phyloP scores from a whole-genome alignment of 2,888 invertebrate genomes.

The Hypomecis punctinalis region DNA sequence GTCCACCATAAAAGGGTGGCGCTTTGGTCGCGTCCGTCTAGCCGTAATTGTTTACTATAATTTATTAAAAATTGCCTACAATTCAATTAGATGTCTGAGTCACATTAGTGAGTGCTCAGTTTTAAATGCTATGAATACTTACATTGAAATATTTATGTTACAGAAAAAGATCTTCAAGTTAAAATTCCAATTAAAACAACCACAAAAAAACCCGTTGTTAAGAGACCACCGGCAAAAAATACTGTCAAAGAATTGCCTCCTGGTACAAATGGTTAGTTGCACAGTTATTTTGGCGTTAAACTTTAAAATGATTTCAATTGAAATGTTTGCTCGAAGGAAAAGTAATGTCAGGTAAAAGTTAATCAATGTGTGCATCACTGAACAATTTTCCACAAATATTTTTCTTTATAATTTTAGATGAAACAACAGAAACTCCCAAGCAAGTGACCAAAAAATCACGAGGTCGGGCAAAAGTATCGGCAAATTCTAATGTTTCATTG shows the following conservation, averaged over 20 bases:
- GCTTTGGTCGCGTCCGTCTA: too few species aligned
- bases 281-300: neutral
- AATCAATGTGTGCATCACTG: too few species aligned
- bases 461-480: neutral
- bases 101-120: too few species aligned
- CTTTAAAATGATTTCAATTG: too few species aligned
- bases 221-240: neutral
- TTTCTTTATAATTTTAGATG: neutral
- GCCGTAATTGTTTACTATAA: too few species aligned
- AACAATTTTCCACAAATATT: neutral
- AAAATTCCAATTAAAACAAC: neutral
- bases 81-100: too few species aligned
- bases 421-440: neutral
- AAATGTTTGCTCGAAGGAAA: too few species aligned
- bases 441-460: neutral
- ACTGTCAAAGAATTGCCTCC: neutral
- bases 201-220: conserved; percentile 1
- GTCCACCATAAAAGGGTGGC: too few species aligned
- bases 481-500: neutral
- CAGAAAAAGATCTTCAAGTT: neutral
- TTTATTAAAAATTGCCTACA: too few species aligned
- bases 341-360: too few species aligned
- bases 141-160: neutral
- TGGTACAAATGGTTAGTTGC: neutral
- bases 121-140: too few species aligned